Evolutionary conservation across 2,797 vertebrate species (phyloP), one percentile per base, ranked within the genome.

Genomic region (Sebastiscus tertius): DNA sequence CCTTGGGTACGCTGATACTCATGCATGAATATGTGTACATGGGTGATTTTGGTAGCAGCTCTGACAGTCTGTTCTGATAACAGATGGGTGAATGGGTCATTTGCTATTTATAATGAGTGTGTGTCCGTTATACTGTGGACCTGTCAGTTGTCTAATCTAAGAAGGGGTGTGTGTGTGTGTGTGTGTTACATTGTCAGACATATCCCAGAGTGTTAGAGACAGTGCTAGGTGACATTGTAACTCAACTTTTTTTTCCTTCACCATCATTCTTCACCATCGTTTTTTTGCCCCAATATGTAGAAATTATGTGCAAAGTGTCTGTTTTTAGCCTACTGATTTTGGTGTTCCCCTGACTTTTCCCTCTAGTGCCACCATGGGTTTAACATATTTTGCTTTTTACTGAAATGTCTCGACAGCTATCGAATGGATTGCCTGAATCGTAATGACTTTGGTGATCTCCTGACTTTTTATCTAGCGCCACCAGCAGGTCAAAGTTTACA

Each of bases 21-120:
- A 81, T 76, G 75, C 83, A 72, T 80, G 60, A 67, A 75, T 72
- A 69, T 75, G 42, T 80, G 49, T 54, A 49, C 65, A 34, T 55
- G 63, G 24, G 60, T 60, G 64, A 81, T 69, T 64, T 56, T 72
- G 34, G 34, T 59, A 75, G 67, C 68, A 72, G 18, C 55, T 70
- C 52, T 77, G 75, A 83, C 76, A 81, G 68, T 39, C 62, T 67
- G 58, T 46, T 80, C 62, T 63, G 64, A 75, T 85, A 79, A 76
- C 67, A 84, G 80, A 88, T 84, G 60, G 72, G 42, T 62, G 42
- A 88, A 52, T 27, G 60, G 75, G 56, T 84, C 79, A 76, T 90
- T 89, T 87, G 76, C 74, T 79, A 64, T 83, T 83, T 58, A 72
- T 84, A 81, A 88, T 84, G 56, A 84, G 34, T 31, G 36, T 81